Evolutionary conservation across 2,797 vertebrate genomes (phyloP), one percentile per base, ranked within the genome.

Genomic region (Mycteria americana): DNA sequence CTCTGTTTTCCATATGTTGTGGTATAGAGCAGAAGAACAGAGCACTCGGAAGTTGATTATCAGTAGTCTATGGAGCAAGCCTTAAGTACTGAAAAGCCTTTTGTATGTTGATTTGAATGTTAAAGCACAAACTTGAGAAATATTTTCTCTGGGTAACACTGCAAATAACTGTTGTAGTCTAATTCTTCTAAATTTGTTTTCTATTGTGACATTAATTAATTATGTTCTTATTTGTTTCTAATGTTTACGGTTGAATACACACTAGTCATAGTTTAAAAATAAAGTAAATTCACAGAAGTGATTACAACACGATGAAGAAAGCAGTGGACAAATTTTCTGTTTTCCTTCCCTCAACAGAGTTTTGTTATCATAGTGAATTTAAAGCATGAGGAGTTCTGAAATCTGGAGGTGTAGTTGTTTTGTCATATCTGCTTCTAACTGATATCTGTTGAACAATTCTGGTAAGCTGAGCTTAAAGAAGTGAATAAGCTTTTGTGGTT

Each of bases 401-500:
- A 85, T 81, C 37, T 75, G 89, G 73, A 94, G 82, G 75, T 88
- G 95, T 91, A 35, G 78, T 74, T 96, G 78, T 96, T 96, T 94
- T 95, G 91, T 92, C 85, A 75, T 82, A 89, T 81, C 79, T 81
- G 19, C 75, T 77, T 73, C 31, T 64, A 60, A 84, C 64, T 84
- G 76, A 45, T 91, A 59, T 82, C 84, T 82, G 72, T 74, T 85
- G 64, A 94, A 94, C 93, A 88, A 83, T 74, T 74, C 63, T 79
- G 27, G 39, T 72, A 86, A 94, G 23, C 54, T 80, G 68, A 91
- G 33, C 41, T 91, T 91, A 39, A 67, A 85, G 39, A 48, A 88
- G 17, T 73, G 70, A 85, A 23, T 93, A 92, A 76, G 50, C 46
- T 54, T 75, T 51, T 89, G 39, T 83, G 43, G 11, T 83, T 79